Conservation (phyloP, 2,797 vertebrate genomes). For the Sardinella longiceps region DNA sequence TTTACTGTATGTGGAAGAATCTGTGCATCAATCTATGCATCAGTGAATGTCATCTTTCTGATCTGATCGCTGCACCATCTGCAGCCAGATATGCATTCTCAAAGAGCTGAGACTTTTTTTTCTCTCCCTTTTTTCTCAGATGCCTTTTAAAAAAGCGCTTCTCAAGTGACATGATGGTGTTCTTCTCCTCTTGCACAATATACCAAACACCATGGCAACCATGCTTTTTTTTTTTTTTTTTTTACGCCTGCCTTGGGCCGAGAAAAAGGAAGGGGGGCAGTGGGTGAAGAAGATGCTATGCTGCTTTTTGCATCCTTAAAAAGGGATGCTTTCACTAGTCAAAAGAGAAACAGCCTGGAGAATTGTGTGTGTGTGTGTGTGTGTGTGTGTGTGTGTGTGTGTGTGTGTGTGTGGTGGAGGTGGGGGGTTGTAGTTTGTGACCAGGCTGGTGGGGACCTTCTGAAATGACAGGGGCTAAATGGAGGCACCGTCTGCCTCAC, state of each 20-base stretch:
- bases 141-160: neutral
- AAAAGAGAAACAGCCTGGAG: neutral
- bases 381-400: too few species aligned
- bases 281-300: constrained; percentile 55
- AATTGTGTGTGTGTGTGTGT: neutral
- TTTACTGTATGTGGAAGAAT: neutral
- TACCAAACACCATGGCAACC: constrained; percentile 69
- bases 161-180: constrained; percentile 58
- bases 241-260: constrained; percentile 54
- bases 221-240: constrained; percentile 63
- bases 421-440: neutral
- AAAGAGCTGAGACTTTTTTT: constrained; percentile 27
- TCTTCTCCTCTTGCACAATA: constrained; percentile 67
- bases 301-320: constrained; percentile 65
- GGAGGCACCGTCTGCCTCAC: constrained; percentile 14
- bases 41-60: neutral
- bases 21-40: neutral
- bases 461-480: constrained; percentile 29
- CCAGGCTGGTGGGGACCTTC: constrained; percentile 25
- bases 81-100: neutral
- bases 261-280: constrained; percentile 59
- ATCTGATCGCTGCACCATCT: neutral
- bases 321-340: constrained; percentile 42
- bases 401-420: too few species aligned
- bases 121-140: constrained; percentile 22